Conservation (phyloP, 2,888 invertebrate genomes). For the Epiblema foenella region DNA sequence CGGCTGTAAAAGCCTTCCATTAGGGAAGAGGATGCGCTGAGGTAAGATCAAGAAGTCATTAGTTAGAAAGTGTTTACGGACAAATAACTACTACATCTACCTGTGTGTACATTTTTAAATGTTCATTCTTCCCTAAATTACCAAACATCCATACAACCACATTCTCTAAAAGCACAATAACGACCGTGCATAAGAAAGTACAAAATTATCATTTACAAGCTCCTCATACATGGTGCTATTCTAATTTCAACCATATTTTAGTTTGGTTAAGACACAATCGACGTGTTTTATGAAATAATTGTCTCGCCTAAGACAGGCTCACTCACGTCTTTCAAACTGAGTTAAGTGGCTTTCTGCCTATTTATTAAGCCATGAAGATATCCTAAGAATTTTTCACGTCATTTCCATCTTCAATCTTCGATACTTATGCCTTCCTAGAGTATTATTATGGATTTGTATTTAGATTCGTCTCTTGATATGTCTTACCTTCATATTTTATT, state of each 20-base stretch:
- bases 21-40: slow-evolving; percentile 26
- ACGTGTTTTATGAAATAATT: slow-evolving; percentile 26
- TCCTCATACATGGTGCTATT: not conserved
- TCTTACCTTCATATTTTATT: slow-evolving; percentile 15
- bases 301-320: slow-evolving; percentile 34
- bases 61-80: slow-evolving; percentile 33
- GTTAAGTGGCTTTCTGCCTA: slow-evolving; percentile 55
- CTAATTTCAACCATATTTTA: slow-evolving; percentile 20
- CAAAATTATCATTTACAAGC: slow-evolving; percentile 41
- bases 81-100: slow-evolving; percentile 13
- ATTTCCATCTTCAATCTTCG: slow-evolving; percentile 41
- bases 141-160: slow-evolving; percentile 39
- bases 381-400: slow-evolving; percentile 41
- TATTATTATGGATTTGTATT: slow-evolving; percentile 41
- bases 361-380: slow-evolving; percentile 54
- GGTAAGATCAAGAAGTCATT: slow-evolving; percentile 40
- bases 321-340: slow-evolving; percentile 50
- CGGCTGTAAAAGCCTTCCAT: slow-evolving; percentile 22
- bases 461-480: slow-evolving; percentile 23
- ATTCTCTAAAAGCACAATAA: slow-evolving; percentile 45
- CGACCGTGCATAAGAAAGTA: slow-evolving; percentile 32
- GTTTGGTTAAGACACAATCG: slow-evolving; percentile 10
- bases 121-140: slow-evolving; percentile 38
- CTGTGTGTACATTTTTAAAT: slow-evolving; percentile 29
- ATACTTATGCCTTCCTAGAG: slow-evolving; percentile 41